Evolutionary conservation across 2,113 vertebrate species (phyloP).

Genomic region (Psophia crepitans): DNA sequence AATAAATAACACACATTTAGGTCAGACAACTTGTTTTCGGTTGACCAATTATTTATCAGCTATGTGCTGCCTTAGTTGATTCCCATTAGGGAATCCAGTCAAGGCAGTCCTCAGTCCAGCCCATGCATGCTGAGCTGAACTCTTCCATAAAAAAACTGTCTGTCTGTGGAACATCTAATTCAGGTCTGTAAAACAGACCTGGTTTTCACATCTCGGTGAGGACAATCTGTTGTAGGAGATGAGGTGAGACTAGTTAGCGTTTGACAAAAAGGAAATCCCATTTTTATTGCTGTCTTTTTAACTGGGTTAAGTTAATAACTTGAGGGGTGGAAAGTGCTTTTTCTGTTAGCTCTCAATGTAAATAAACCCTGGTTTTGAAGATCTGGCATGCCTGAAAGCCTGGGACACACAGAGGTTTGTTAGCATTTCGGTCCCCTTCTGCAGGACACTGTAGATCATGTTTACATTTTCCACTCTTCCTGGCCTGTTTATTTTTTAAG

Average conservation of each 20-base stretch:
- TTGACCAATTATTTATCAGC: background rate
- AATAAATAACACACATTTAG: slow-evolving; percentile 26
- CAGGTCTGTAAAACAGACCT: background rate
- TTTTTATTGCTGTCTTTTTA: background rate
- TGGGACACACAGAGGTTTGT: slow-evolving; percentile 3
- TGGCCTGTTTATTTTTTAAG: slow-evolving; percentile 21
- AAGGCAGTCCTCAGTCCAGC: background rate
- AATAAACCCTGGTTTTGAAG: background rate
- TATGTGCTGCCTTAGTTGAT: background rate
- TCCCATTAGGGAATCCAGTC: background rate
- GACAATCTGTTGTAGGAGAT: background rate
- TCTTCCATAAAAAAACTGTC: background rate
- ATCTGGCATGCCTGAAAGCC: background rate
- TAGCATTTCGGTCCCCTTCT: slow-evolving; percentile 35
- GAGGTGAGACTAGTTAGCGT: background rate
- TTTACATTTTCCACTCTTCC: slow-evolving; percentile 27
- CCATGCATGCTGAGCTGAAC: background rate
- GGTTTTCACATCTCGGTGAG: background rate
- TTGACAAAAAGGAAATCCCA: slow-evolving; percentile 14
- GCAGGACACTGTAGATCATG: background rate
- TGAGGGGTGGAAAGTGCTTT: background rate
- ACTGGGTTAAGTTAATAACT: background rate
- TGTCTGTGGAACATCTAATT: background rate
- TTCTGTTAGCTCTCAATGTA: background rate
- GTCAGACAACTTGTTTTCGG: background rate